Percentiles rank a stretch among this genome's conserved stretches.
Evolutionary conservation across 2,113 vertebrate genomes (phyloP).

Genomic region (Apistogramma diplotaenia): DNA sequence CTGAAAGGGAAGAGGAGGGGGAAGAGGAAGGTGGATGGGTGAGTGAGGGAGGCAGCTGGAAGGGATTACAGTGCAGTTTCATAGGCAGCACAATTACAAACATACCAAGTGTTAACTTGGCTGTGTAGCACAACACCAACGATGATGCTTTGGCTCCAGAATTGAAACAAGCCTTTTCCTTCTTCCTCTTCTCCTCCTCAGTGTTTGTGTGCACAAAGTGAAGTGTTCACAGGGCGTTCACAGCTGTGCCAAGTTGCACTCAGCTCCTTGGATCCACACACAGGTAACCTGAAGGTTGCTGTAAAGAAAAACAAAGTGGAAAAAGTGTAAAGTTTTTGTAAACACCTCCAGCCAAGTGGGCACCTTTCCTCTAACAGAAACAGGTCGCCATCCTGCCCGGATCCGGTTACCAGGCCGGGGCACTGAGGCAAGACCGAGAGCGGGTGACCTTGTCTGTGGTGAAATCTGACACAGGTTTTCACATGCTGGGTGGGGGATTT

Average conservation of each 20-base stretch:
- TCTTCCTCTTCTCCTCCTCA: background rate
- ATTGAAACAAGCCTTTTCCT: slow-evolving; percentile 29
- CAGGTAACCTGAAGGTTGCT: slow-evolving; percentile 15
- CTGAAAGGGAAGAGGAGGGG: slow-evolving; percentile 48
- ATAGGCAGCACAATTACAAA: slow-evolving; percentile 70
- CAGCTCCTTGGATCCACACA: background rate
- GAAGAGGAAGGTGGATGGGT: slow-evolving; percentile 45
- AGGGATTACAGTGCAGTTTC: slow-evolving; percentile 72
- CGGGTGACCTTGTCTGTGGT: slow-evolving; percentile 72
- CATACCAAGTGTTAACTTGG: slow-evolving; percentile 69
- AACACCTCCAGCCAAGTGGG: slow-evolving; percentile 56
- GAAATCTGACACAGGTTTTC: slow-evolving; percentile 74
- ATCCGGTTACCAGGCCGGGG: slow-evolving; percentile 55
- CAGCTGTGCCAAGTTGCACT: slow-evolving; percentile 29
- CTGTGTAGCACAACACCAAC: slow-evolving; percentile 53
- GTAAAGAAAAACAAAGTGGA: background rate
- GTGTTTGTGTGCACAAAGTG: background rate
- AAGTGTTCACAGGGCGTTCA: slow-evolving; percentile 2
- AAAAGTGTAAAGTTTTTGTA: slow-evolving; percentile 10
- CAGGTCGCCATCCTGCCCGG: slow-evolving; percentile 63
- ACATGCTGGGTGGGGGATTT: slow-evolving; percentile 68
- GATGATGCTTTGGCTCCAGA: slow-evolving; percentile 50
- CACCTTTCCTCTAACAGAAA: slow-evolving; percentile 61
- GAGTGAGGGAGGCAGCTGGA: slow-evolving; percentile 73
- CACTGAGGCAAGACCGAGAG: slow-evolving; percentile 60